Conservation (phyloP, 2,888 invertebrate genomes). For the Lumbricus terrestris region DNA sequence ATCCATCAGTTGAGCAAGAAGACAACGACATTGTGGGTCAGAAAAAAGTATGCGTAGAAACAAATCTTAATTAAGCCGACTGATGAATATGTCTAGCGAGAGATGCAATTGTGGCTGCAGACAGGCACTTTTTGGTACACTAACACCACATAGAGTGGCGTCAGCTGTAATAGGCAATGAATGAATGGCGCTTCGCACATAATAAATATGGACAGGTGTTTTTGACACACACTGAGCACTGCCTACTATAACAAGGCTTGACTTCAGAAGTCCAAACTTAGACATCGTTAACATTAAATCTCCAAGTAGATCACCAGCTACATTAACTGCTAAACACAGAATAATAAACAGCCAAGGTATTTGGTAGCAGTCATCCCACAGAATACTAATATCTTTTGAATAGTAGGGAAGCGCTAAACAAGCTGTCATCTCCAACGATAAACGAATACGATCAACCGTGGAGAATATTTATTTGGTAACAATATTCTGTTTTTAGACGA, state of each 20-base stretch:
- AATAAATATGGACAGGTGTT: not conserved
- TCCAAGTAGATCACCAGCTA: not conserved
- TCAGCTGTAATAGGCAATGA: no score
- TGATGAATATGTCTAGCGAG: not conserved
- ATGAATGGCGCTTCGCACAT: no score
- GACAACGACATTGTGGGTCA: not conserved
- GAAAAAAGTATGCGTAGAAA: not conserved
- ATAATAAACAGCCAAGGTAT: not conserved
- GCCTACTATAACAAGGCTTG: not conserved
- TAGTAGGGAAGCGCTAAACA: not conserved
- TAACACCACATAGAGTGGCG: no score
- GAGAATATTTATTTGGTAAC: not conserved
- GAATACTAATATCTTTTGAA: constrained; percentile 3
- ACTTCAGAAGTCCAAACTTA: not conserved
- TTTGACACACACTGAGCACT: no score
- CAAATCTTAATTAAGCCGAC: not conserved
- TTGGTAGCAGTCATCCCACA: not conserved
- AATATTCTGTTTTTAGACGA: not conserved
- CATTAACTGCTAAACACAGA: not conserved
- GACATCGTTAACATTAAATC: not conserved
- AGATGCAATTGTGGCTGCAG: not conserved
- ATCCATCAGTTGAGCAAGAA: not conserved
- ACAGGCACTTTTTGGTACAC: not conserved
- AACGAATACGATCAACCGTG: not conserved
- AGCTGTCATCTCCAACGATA: not conserved